These are phyloP conservation scores for Halocynthia roretzi DNA, from an alignment of 23 tunicate genomes.

Conservation along the genomic window DNA sequence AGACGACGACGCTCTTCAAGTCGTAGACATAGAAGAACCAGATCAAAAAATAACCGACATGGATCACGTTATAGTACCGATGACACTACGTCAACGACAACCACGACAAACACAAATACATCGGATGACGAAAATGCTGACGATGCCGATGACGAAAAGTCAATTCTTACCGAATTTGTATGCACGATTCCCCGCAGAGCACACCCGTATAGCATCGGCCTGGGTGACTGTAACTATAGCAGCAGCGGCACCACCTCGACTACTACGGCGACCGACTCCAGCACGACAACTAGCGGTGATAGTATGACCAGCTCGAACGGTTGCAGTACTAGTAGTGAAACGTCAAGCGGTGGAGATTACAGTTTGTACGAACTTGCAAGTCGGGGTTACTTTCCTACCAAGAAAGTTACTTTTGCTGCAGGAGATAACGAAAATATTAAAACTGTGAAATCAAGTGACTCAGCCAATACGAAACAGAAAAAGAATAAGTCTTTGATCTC, in stretches of 20 bases:
- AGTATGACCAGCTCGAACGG: constrained; percentile 76
- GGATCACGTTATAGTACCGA: constrained; percentile 38
- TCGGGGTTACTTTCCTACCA: not conserved
- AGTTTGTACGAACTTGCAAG: constrained; percentile 5
- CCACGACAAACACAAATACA: constrained; percentile 31
- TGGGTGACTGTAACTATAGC: constrained; percentile 13
- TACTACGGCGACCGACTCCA: constrained; percentile 71
- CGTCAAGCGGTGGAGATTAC: constrained; percentile 68
- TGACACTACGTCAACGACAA: constrained; percentile 51
- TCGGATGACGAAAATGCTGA: constrained; percentile 33
- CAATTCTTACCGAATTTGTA: constrained; percentile 64
- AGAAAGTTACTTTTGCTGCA: not conserved
- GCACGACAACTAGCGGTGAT: constrained; percentile 93
- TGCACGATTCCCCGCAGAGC: constrained; percentile 52
- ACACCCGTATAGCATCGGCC: constrained; percentile 15
- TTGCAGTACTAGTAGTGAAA: constrained; percentile 71
- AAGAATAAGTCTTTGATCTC: constrained; percentile 19
- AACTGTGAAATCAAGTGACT: constrained; percentile 7
- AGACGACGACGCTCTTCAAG: constrained; percentile 20
- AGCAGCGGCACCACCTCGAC: constrained; percentile 23
- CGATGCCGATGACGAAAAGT: constrained; percentile 96
- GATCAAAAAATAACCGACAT: constrained; percentile 10
- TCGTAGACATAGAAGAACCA: constrained; percentile 28
- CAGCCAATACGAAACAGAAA: constrained; percentile 15
- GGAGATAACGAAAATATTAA: not conserved